These are phyloP conservation scores for Ectobius pallidus DNA, from an alignment of 2,888 invertebrate genomes.

Conservation along the genomic window DNA sequence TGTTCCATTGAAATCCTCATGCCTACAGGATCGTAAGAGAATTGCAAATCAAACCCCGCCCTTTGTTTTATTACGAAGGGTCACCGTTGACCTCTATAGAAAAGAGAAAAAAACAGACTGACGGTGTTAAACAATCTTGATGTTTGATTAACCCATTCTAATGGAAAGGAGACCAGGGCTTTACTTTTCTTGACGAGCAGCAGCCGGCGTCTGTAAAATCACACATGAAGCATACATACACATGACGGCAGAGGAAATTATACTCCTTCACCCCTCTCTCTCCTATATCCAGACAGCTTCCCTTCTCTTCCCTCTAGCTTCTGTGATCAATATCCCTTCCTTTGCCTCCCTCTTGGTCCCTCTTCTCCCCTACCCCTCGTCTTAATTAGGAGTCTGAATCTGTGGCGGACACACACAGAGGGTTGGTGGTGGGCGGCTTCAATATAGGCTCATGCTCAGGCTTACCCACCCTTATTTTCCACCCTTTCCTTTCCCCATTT, in stretches of 20 bases:
- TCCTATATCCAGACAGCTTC: conserved; percentile 38
- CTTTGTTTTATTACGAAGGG: background rate
- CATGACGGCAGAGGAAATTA: conserved; percentile 32
- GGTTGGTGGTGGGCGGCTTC: conserved; percentile 19
- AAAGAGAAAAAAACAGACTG: too few relatives aligned
- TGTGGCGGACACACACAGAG: conserved; percentile 76
- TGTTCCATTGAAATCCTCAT: background rate
- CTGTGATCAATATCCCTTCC: conserved; percentile 47
- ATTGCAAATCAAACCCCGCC: conserved; percentile 10
- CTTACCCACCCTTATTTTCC: conserved; percentile 3
- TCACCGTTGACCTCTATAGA: background rate
- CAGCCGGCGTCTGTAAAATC: background rate
- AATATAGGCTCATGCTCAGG: conserved; percentile 26
- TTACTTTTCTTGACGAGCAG: conserved; percentile 1
- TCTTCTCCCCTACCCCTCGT: conserved; percentile 63
- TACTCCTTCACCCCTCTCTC: conserved; percentile 24
- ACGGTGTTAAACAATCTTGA: conserved; percentile 6
- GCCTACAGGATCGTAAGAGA: background rate
- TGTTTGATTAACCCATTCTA: background rate
- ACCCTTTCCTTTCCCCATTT: background rate
- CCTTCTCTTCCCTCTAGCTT: conserved; percentile 42
- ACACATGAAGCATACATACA: conserved; percentile 34
- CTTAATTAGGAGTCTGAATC: conserved; percentile 87
- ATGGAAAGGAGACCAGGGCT: background rate
- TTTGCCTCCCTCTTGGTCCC: conserved; percentile 63